Conservation (phyloP, 2,888 invertebrate species). For the Caenorhabditis sinica region DNA sequence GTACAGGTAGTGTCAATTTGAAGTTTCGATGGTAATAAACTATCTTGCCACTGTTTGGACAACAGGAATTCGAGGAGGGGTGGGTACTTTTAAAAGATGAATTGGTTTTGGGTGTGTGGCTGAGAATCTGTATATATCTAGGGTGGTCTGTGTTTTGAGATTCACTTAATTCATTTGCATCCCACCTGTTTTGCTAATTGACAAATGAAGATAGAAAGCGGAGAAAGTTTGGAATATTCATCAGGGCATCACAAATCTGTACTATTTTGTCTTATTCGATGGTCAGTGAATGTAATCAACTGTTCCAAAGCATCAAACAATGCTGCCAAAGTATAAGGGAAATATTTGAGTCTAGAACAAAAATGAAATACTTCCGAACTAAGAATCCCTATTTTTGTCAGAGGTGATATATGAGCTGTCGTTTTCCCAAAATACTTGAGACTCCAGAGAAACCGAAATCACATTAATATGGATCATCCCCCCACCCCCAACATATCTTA, state of each 20-base stretch:
- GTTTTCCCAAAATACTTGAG: too few relatives aligned
- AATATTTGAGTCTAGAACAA: too few relatives aligned
- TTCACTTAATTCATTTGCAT: conserved; percentile 14
- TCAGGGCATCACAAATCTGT: conserved; percentile 3
- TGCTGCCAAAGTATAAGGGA: too few relatives aligned
- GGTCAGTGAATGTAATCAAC: too few relatives aligned
- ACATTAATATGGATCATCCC: background rate
- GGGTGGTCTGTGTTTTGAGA: conserved; percentile 3
- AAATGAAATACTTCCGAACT: too few relatives aligned
- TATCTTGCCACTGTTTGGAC: conserved; percentile 26
- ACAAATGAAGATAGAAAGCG: background rate
- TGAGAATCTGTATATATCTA: background rate
- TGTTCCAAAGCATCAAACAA: too few relatives aligned
- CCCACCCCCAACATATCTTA: background rate
- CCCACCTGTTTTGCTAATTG: conserved; percentile 38
- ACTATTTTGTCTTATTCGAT: background rate
- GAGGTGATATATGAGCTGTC: too few relatives aligned
- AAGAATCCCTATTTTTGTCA: too few relatives aligned
- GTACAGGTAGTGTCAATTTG: conserved; percentile 18
- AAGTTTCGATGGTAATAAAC: conserved; percentile 35
- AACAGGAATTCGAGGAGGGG: background rate
- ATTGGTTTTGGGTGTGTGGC: background rate
- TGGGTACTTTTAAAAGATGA: conserved; percentile 2
- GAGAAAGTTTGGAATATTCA: background rate
- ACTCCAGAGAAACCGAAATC: background rate